Evolutionary conservation across 2,797 vertebrate genomes (phyloP).

Genomic region (Aldrovandia affinis): DNA sequence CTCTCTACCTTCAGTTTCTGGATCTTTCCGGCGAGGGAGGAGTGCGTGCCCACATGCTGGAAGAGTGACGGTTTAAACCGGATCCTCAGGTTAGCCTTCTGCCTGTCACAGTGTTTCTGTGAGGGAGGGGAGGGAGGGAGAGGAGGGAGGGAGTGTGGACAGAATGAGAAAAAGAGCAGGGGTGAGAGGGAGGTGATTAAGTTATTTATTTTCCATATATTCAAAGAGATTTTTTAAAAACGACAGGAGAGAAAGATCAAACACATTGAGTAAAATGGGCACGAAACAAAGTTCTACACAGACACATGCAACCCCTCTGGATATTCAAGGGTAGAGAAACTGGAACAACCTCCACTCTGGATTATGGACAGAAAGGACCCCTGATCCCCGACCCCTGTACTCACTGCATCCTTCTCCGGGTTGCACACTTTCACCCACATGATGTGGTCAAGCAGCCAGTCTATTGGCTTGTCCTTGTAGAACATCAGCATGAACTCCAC

Average conservation of each 20-base stretch:
- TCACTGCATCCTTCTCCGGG: constrained; percentile 95
- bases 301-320: no score
- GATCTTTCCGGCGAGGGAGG: constrained; percentile 95
- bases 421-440: constrained; percentile 99
- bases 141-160: neutral
- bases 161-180: neutral
- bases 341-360: neutral
- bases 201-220: neutral
- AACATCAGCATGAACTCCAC: constrained; percentile 99
- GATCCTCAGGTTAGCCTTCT: constrained; percentile 96
- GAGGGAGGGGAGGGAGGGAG: neutral
- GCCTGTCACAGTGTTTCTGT: constrained; percentile 97
- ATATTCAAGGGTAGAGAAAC: neutral
- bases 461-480: constrained; percentile 98
- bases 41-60: constrained; percentile 96
- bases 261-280: neutral
- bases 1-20: constrained; percentile 91
- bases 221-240: neutral
- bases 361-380: neutral
- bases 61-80: constrained; percentile 97
- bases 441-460: constrained; percentile 98
- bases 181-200: neutral
- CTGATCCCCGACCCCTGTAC: constrained; percentile 51
- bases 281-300: neutral
- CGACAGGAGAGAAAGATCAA: neutral